Evolutionary conservation across 2,113 vertebrate species (phyloP).

Genomic region (Pelusios castaneus): DNA sequence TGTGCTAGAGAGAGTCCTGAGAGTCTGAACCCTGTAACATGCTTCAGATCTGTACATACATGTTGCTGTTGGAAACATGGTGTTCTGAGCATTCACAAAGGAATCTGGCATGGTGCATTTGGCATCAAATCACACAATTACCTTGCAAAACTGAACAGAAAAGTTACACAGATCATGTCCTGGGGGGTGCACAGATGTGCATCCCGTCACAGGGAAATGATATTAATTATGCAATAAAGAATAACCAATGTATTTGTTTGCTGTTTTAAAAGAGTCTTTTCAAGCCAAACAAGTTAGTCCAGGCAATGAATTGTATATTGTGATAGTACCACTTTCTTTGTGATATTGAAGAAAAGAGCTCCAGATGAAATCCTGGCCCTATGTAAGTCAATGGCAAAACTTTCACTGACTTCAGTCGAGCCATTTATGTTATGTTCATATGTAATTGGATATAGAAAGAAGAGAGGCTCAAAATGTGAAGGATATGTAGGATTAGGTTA

Average conservation of each 20-base stretch:
- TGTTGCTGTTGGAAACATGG: no score
- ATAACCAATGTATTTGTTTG: not conserved
- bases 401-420: fast-evolving
- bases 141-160: no score
- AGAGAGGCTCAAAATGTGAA: not conserved
- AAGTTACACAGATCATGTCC: no score
- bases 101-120: no score
- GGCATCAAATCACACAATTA: no score
- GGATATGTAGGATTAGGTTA: not conserved
- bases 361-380: not conserved
- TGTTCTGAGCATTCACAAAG: no score
- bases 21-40: no score
- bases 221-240: not conserved
- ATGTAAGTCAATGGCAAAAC: not conserved
- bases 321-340: not conserved
- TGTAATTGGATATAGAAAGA: not conserved
- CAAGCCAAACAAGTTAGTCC: not conserved
- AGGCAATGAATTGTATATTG: not conserved
- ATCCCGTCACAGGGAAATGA: not conserved
- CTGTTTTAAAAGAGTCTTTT: not conserved
- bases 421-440: not conserved
- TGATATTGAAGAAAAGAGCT: not conserved
- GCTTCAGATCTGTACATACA: no score
- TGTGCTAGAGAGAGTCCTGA: no score
- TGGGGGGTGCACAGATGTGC: no score